A percentile compares a stretch with the other conserved stretches of the same genome.
Conservation (phyloP, 2,888 invertebrate species). For the Amphiduros pacificus region DNA sequence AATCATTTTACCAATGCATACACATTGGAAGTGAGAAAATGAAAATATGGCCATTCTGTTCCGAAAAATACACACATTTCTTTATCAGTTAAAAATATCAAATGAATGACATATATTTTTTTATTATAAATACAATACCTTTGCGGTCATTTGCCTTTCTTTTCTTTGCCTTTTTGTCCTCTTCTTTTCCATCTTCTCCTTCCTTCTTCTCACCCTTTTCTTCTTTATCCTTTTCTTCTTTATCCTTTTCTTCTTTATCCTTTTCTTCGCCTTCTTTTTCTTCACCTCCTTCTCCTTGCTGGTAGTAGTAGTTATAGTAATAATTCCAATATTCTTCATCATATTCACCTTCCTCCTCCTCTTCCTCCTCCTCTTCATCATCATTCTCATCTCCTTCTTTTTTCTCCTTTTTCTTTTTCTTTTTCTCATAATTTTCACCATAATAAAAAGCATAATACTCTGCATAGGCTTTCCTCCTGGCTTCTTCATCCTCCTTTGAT, state of each 20-base stretch:
- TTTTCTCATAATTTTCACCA: constrained; percentile 33
- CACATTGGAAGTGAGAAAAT: no score
- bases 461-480: neutral
- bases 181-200: neutral
- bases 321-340: constrained; percentile 9
- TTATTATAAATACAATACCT: neutral
- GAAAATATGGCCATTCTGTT: no score
- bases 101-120: neutral
- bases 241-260: neutral
- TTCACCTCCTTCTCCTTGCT: constrained; percentile 13
- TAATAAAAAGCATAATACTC: constrained; percentile 43
- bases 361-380: neutral
- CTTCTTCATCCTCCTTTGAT: no score
- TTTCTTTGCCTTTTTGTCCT: neutral
- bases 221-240: constrained; percentile 13
- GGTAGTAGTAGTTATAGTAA: constrained; percentile 24
- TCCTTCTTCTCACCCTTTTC: neutral
- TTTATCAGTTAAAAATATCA: no score
- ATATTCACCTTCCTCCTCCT: constrained; percentile 11
- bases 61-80: no score
- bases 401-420: neutral
- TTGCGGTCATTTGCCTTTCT: neutral
- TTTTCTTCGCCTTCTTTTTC: constrained; percentile 26
- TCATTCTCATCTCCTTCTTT: neutral
- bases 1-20: no score